Base-by-base conservation (phyloP, 2,113 vertebrate genomes). In the Tenrec ecaudatus region DNA sequence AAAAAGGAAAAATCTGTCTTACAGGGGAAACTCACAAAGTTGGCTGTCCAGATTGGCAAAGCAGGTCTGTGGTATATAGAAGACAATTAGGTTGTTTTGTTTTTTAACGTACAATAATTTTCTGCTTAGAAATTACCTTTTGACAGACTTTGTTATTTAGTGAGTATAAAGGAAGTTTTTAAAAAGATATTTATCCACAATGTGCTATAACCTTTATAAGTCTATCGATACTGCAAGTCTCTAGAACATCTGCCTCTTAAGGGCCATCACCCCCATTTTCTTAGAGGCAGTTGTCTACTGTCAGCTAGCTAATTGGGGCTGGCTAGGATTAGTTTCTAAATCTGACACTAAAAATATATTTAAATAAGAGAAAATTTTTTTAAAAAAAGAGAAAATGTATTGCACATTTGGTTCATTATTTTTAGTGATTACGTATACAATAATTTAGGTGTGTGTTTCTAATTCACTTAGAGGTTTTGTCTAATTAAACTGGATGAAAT, bases 1-100 rank as follows among this genome's bases (percentile, higher is more conserved):
- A 99, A 99, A 98, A 99, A 99, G 96, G 99, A 99, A 95, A 99
- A 99, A 97, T 99, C 99, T 1, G 99, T 99, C 95, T 98, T 99
- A 82, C 99, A 99, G 96, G 99, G 99, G 86, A 99, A 99, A 95
- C 98, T 99, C 88, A 99, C 99, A 90, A 99, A 99, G 96, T 97
- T 99, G 0, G 99, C 99, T 17, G 99, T 99, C 88, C 99, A 99
- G 97, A 99, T 99, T 96, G 99, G 99, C 96, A 99, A 99, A 99
- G 99, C 99, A 98, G 99, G 99, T 99, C 98, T 91, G 91, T 91
- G 91, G 38, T 43, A 15, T 27, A 43, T 22, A n/a, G 17, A 69
- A 31, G 73, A 84, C 86, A 82, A 64, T 64, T n/a, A 43, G 6
- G 6, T 3, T 73, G 36, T 79, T 92, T 92, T 85, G 23, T 82